These are phyloP conservation scores for Heliocidaris erythrogramma DNA, from an alignment of 35 echinoderm and acorn worm genomes.

Conservation along the genomic window DNA sequence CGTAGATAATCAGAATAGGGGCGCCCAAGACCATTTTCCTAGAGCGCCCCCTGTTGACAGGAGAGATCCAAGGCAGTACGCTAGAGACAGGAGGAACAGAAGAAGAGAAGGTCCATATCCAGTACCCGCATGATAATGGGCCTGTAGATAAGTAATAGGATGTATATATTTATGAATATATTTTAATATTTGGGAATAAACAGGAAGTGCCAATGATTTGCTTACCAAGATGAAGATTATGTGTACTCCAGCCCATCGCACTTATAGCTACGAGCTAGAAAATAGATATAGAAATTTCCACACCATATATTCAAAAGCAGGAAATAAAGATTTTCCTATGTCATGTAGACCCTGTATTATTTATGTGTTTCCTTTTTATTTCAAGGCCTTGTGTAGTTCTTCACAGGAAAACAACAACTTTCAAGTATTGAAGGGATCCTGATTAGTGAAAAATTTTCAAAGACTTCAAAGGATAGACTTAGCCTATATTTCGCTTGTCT, in stretches of 20 bases:
- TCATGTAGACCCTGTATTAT: not conserved
- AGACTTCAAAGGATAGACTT: no score
- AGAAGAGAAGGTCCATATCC: constrained; percentile 37
- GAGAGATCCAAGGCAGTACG: constrained; percentile 32
- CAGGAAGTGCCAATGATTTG: not conserved
- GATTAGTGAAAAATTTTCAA: no score
- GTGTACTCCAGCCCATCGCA: not conserved
- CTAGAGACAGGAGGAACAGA: constrained; percentile 8
- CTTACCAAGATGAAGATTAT: not conserved
- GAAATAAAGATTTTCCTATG: no score
- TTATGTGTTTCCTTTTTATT: not conserved
- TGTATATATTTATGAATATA: constrained; percentile 13
- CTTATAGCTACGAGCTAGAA: not conserved
- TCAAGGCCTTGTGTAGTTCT: no score
- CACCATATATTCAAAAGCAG: not conserved
- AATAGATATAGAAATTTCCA: not conserved
- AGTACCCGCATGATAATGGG: constrained; percentile 36
- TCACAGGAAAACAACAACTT: no score
- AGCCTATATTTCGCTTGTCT: no score
- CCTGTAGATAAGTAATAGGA: not conserved
- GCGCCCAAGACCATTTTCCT: not conserved
- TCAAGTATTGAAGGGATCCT: no score
- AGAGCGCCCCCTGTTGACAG: constrained; percentile 6
- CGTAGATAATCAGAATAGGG: not conserved
- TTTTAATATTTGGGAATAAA: constrained; percentile 19